These are phyloP conservation scores for Microcebus ravelobensis DNA, from an alignment of 2,113 vertebrate genomes.

Conservation along the genomic window DNA sequence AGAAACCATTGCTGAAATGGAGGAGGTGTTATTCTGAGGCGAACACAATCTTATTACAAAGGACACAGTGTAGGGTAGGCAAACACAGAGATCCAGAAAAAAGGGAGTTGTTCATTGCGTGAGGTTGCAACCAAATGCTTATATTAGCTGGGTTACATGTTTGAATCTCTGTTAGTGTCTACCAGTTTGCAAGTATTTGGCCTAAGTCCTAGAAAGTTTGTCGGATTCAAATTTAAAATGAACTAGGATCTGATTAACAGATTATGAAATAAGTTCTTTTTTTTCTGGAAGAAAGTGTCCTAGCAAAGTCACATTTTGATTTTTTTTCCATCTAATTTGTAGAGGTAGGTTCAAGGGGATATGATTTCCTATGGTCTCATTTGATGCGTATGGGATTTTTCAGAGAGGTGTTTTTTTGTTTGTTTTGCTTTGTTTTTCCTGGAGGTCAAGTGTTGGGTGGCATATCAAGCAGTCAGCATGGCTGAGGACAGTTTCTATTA, in stretches of 20 bases:
- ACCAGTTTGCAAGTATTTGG: background rate
- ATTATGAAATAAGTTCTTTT: background rate
- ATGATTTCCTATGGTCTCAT: background rate
- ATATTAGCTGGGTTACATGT: background rate
- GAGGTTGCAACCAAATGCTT: background rate
- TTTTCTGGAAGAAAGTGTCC: background rate
- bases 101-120: background rate
- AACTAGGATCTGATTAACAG: background rate
- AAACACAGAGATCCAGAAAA: background rate
- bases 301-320: background rate
- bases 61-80: no score
- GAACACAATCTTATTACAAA: background rate
- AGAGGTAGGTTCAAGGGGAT: background rate
- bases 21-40: background rate
- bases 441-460: background rate
- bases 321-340: background rate
- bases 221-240: background rate
- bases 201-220: background rate
- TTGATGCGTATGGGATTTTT: background rate
- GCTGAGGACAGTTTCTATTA: background rate
- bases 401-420: background rate
- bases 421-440: no score
- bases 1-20: background rate
- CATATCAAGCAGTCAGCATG: background rate
- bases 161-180: background rate